These are phyloP conservation scores for Lipotes vexillifer DNA, from an alignment of 2,113 vertebrate species.

Conservation along the genomic window DNA sequence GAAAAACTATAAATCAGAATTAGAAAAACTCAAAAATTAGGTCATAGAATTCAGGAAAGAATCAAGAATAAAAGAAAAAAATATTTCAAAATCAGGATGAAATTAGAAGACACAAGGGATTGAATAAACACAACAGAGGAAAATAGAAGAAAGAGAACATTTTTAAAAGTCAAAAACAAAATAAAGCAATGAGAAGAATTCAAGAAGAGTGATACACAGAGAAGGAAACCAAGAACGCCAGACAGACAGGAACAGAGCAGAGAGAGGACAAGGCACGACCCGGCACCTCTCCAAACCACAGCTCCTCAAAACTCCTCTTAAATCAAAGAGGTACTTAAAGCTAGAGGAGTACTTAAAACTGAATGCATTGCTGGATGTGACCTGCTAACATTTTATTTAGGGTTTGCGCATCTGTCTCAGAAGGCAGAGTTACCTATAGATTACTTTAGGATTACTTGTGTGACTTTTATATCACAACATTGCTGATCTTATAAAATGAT, in stretches of 20 bases:
- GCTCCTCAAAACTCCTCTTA: neutral
- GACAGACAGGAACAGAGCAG: too few species aligned
- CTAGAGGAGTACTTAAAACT: neutral
- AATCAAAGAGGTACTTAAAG: neutral
- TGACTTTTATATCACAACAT: neutral
- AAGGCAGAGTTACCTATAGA: neutral
- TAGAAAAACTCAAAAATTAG: neutral
- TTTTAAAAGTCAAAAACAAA: neutral
- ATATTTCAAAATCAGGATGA: neutral
- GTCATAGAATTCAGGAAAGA: neutral
- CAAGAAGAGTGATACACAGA: neutral
- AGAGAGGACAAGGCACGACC: neutral
- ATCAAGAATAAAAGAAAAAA: neutral
- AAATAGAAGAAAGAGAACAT: neutral
- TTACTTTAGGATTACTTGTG: neutral
- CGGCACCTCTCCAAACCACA: neutral
- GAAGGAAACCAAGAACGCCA: neutral
- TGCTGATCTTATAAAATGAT: neutral
- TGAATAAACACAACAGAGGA: neutral
- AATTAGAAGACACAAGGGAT: neutral
- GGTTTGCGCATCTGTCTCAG: neutral
- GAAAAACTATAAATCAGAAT: constrained; percentile 2
- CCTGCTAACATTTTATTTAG: neutral
- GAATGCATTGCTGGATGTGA: neutral
- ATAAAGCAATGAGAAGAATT: neutral